These are phyloP conservation scores for Nipponia nippon DNA, from an alignment of 2,113 vertebrate genomes.

Conservation along the genomic window DNA sequence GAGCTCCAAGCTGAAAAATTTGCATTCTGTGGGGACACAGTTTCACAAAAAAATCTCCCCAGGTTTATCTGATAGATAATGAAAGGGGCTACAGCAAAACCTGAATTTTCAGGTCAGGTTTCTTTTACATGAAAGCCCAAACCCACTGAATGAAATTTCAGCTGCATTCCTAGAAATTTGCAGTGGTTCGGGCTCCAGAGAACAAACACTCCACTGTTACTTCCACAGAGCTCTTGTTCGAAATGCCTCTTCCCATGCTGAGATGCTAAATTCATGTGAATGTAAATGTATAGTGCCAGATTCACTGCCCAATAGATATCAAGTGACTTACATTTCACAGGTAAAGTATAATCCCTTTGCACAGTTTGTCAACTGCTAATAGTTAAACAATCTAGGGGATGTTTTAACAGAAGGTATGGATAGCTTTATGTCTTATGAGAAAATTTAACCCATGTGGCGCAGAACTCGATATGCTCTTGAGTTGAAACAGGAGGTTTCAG, in stretches of 20 bases:
- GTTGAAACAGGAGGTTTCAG: neutral
- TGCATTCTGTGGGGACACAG: neutral
- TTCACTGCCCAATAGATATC: neutral
- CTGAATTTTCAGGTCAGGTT: constrained; percentile 51
- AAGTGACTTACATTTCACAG: neutral
- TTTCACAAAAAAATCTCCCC: neutral
- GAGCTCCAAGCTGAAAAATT: neutral
- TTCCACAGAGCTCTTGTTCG: neutral
- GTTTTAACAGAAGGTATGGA: neutral
- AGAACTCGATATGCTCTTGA: neutral
- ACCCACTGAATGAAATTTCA: constrained; percentile 34
- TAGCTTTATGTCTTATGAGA: neutral
- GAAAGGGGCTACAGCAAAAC: neutral
- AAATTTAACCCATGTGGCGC: neutral
- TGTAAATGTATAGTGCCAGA: neutral
- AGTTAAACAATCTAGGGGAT: neutral
- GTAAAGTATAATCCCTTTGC: neutral
- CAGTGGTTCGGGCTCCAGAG: constrained; percentile 18
- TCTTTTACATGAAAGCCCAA: constrained; percentile 30
- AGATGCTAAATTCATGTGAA: constrained; percentile 13
- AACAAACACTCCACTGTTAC: constrained; percentile 48
- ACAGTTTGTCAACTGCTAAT: neutral
- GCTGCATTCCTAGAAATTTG: constrained; percentile 49
- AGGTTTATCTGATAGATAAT: constrained; percentile 9
- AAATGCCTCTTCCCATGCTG: constrained; percentile 19